Evolutionary conservation across 2,797 vertebrate species (phyloP), one percentile per base, ranked within the genome.

Genomic region (Coilia nasus): DNA sequence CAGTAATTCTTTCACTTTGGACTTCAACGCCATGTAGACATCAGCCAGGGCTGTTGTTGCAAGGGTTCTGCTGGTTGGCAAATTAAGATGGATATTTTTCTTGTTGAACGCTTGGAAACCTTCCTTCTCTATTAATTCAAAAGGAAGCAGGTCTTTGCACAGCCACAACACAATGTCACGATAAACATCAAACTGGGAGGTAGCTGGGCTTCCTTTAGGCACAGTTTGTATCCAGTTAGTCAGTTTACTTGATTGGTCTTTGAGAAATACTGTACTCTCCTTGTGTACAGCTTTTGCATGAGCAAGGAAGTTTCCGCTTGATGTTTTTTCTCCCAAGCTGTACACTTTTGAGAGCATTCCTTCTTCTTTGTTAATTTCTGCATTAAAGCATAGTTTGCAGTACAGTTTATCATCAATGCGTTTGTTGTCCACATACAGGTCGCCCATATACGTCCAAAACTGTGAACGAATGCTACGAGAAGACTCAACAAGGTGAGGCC

Each of bases 311-410:
- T 64, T 64, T 25, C 60, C 60, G 12, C 60, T 64, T 25, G n/a
- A 64, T 64, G 60, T 64, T 25, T 64, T 64, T 25, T 64, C 60
- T 64, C 60, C 60, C 60, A 64, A 64, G 60, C 60, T 25, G 60
- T 64, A 64, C n/a, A 64, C 60, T 64, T 64, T 64, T 64, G 60
- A 64, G 23, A 64, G 23, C n/a, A 64, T 60, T n/a, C 59, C 59
- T n/a, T 60, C 2, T n/a, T 60, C 59, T n/a, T 60, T 60, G 1
- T 3, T n/a, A 15, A 59, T 59, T 59, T 59, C 57, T 1, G 57
- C 19, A 1, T 59, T 19, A 59, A 59, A 59, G 57, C 59, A 60
- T 19, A 60, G 59, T n/a, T 60, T 60, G 21, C 59, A 60, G 59
- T 60, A 60, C 0, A 60, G 59, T n/a, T 60, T 60, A 0, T 60